Evolutionary conservation across 2,113 vertebrate species (phyloP).

Genomic region (Cynopterus brachyotis): DNA sequence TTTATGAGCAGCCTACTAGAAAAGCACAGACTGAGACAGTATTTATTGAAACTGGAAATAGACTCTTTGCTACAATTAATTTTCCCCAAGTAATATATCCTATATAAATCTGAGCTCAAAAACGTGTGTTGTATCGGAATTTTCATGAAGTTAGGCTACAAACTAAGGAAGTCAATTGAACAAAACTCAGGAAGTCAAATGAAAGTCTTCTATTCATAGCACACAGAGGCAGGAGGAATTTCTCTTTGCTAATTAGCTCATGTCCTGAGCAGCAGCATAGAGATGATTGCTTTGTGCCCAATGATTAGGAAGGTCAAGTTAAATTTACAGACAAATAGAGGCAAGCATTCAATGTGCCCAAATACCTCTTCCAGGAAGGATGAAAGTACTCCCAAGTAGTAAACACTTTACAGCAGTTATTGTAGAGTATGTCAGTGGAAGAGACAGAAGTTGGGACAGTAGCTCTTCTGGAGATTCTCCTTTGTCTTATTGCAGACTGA

Average conservation of each 20-base stretch:
- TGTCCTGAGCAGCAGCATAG: conserved; percentile 46
- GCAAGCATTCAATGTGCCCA: not conserved
- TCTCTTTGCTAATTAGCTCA: conserved; percentile 57
- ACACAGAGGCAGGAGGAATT: conserved; percentile 41
- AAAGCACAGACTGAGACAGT: not conserved
- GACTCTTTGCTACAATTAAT: not conserved
- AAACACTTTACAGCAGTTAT: not conserved
- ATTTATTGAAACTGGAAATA: conserved; percentile 36
- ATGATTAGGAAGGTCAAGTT: conserved; percentile 58
- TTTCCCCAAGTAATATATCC: not conserved
- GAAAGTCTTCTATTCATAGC: conserved; percentile 60
- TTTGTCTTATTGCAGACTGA: not conserved
- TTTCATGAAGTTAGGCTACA: conserved; percentile 44
- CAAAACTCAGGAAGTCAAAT: conserved; percentile 53
- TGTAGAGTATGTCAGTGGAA: not conserved
- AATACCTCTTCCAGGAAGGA: not conserved
- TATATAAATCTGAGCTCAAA: conserved; percentile 26
- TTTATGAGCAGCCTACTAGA: not conserved
- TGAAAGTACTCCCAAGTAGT: not conserved
- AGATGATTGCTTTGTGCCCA: conserved; percentile 63
- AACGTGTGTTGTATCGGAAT: not conserved
- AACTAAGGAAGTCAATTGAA: conserved; percentile 41
- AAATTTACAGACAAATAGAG: conserved; percentile 56
- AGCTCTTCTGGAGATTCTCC: not conserved
- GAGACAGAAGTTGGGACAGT: not conserved